Percentiles rank a stretch among this genome's conserved stretches.
Conservation (phyloP, 2,888 invertebrate genomes). For the Callyntrura guangdongensis region DNA sequence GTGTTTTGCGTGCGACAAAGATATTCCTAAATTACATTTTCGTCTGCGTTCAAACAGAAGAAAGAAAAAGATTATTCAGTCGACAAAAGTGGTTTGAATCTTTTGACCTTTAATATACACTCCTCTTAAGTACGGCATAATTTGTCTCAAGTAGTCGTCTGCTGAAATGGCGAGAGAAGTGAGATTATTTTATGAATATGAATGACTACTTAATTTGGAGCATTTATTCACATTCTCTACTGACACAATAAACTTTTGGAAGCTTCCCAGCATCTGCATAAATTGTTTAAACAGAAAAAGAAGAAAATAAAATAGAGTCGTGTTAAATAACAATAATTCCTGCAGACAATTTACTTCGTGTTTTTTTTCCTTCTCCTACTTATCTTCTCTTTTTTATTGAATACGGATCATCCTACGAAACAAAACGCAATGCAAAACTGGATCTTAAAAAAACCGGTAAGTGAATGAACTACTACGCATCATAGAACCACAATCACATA, state of each 20-base stretch:
- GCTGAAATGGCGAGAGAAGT: background rate
- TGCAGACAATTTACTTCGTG: constrained; percentile 34
- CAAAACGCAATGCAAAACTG: constrained; percentile 71
- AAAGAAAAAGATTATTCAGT: background rate
- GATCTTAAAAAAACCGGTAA: constrained; percentile 73
- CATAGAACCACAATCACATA: background rate
- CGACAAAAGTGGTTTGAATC: constrained; percentile 19
- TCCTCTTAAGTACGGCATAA: background rate
- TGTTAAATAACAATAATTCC: constrained; percentile 61
- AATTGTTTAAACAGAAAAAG: background rate
- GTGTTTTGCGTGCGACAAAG: constrained; percentile 63
- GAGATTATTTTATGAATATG: constrained; percentile 37
- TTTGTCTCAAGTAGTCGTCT: background rate
- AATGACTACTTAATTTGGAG: constrained; percentile 46
- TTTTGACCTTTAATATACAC: constrained; percentile 22
- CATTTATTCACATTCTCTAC: constrained; percentile 41
- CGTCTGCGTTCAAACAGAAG: background rate
- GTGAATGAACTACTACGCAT: constrained; percentile 52
- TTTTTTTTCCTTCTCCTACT: background rate
- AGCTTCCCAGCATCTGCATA: background rate
- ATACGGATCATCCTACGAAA: background rate
- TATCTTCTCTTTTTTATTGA: background rate
- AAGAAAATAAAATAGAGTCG: constrained; percentile 21
- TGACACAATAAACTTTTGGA: constrained; percentile 70
- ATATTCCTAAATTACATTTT: constrained; percentile 43